Conservation (phyloP, 2,888 invertebrate species). For the Epistrophella euchroma region DNA sequence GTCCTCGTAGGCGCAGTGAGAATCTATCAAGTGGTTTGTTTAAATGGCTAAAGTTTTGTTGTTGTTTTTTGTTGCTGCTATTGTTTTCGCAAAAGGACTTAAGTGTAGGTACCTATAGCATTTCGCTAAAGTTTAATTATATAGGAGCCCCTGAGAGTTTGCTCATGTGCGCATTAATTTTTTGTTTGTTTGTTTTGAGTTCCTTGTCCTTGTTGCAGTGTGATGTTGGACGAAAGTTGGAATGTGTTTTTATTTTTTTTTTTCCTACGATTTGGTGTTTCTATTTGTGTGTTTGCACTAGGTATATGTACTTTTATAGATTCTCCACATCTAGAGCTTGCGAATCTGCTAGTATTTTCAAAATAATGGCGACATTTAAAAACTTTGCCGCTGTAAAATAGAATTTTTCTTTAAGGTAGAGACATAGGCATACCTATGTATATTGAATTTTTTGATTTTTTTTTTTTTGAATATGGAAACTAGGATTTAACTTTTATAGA, state of each 20-base stretch:
- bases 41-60: slow-evolving; percentile 32
- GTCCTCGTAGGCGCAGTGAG: slow-evolving; percentile 8
- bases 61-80: slow-evolving; percentile 6
- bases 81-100: neutral
- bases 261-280: neutral
- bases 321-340: neutral
- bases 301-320: no score
- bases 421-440: no score
- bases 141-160: slow-evolving; percentile 48
- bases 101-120: slow-evolving; percentile 15
- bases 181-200: neutral
- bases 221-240: neutral
- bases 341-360: neutral
- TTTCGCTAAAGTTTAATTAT: slow-evolving; percentile 62
- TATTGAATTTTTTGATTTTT: no score
- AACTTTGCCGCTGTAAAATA: neutral
- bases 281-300: neutral
- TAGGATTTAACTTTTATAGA: no score
- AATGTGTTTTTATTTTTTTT: neutral
- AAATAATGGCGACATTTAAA: neutral
- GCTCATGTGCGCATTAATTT: slow-evolving; percentile 35
- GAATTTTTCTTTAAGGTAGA: no score
- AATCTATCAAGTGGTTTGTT: slow-evolving; percentile 66
- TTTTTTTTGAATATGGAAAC: no score
- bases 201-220: slow-evolving; percentile 3